Conservation (phyloP, 2,113 vertebrate genomes). For the Panthera uncia region DNA sequence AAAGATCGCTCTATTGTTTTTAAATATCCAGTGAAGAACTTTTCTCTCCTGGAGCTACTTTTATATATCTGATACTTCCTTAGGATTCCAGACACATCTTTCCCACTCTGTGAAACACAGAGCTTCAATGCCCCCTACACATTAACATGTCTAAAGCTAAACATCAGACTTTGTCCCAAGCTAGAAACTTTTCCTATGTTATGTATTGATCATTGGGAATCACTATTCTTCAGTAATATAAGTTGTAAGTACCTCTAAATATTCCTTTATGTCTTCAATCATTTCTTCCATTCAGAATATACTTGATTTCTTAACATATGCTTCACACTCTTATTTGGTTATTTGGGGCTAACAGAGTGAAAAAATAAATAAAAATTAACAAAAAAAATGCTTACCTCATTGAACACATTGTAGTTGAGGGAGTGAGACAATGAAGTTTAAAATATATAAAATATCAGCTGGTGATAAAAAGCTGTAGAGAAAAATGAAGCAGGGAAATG, state of each 20-base stretch:
- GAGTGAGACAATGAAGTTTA: background rate
- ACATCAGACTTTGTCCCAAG: background rate
- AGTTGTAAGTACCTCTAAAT: background rate
- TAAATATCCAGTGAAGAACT: background rate
- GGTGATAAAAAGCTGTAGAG: background rate
- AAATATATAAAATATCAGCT: background rate
- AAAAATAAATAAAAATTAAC: background rate
- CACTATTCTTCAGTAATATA: background rate
- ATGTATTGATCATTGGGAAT: background rate
- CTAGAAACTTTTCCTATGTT: background rate
- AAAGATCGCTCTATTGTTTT: background rate
- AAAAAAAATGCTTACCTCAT: background rate
- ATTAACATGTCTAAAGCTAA: background rate
- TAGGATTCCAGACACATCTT: background rate
- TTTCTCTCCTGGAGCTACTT: conserved; percentile 20
- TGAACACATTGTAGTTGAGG: background rate
- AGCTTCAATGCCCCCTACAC: background rate
- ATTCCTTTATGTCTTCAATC: background rate
- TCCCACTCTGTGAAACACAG: background rate
- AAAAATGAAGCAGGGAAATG: background rate
- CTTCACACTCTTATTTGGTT: background rate
- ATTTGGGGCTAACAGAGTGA: background rate
- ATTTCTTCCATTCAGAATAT: background rate
- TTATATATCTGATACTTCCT: background rate
- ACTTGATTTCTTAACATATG: background rate